Base-by-base conservation (phyloP, 2,113 vertebrate genomes). In the Apteryx mantelli region DNA sequence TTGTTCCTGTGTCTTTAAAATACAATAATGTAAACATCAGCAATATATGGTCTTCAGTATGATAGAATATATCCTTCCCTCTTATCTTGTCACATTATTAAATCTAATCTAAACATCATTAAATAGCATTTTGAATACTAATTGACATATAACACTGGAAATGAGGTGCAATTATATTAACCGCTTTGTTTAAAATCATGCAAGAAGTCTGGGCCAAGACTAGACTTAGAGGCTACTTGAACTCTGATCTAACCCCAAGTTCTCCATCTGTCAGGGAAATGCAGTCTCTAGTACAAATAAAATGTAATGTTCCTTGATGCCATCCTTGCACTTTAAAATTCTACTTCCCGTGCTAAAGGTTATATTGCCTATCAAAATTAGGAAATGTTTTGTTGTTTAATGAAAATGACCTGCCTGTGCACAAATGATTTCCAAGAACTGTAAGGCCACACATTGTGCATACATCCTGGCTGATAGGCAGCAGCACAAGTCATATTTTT, bases 201-300 rank as follows among this genome's bases (percentile, higher is more conserved):
- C 63, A 30, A 71, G 9, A 60, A 52, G 24, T 52, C 50, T 91
- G 44, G 19, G 18, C 26, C 79, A 71, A 42, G 22, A 90, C 48
- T 58, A 46, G 28, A 46, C 74, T 61, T 34, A 53, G 16, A 73
- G 22, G 30, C 63, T 88, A 24, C 38, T 86, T 81, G n/a, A 86
- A 55, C 11, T 83, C 36, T 28, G 11, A n/a, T 32, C 34, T 83
- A 81, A 71, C 20, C 58, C 13, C 46, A 36, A 7, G 5, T 83
- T 93, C 24, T 83, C 64, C 22, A 80, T 77, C 64, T 93, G 26
- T 81, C 70, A 48, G n/a, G 20, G 71, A 63, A 89, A 82, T 11
- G 3, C 13, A 50, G 15, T 34, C 40, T 74, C 44, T 8, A 63
- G 3, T 77, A 63, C 13, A 74, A 94, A 48, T 52, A 61, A 85